Evolutionary conservation across 2,888 invertebrate genomes (phyloP).

Genomic region (Ormyrus thymus): DNA sequence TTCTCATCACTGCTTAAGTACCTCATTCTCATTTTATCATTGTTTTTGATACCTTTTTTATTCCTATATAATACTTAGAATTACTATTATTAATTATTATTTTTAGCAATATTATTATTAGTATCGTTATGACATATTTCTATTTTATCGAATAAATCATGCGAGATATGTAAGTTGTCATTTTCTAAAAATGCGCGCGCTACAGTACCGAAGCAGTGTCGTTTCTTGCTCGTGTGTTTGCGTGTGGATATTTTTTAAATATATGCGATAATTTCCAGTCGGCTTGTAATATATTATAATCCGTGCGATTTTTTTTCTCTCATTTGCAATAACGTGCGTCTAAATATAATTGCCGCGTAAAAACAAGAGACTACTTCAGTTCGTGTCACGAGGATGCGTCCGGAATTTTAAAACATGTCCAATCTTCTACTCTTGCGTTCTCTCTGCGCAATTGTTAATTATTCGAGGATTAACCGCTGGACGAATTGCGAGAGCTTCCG

Average conservation of each 20-base stretch:
- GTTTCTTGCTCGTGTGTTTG: constrained; percentile 5
- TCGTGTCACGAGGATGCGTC: too few species aligned
- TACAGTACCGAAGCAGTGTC: constrained; percentile 30
- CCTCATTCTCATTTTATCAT: not conserved
- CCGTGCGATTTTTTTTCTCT: not conserved
- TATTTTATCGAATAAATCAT: constrained; percentile 45
- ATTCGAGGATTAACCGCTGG: too few species aligned
- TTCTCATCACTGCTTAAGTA: not conserved
- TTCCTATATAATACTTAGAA: constrained; percentile 23
- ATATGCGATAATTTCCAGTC: not conserved
- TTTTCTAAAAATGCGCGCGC: constrained; percentile 41
- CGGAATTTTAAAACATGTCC: too few species aligned
- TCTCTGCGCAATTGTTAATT: too few species aligned
- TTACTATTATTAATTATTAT: constrained; percentile 10
- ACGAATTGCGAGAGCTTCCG: too few species aligned
- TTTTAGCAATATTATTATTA: constrained; percentile 10
- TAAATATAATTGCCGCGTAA: constrained; percentile 7
- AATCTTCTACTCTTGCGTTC: too few species aligned
- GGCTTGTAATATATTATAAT: not conserved
- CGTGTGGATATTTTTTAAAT: not conserved
- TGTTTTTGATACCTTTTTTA: constrained; percentile 1
- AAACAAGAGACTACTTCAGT: constrained; percentile 3
- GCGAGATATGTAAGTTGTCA: constrained; percentile 47
- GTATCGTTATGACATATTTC: constrained; percentile 8
- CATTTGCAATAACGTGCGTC: not conserved